A percentile compares a stretch with the other conserved stretches of the same genome.
Conservation (phyloP, 2,888 invertebrate genomes). For the Chrysina gloriosa region DNA sequence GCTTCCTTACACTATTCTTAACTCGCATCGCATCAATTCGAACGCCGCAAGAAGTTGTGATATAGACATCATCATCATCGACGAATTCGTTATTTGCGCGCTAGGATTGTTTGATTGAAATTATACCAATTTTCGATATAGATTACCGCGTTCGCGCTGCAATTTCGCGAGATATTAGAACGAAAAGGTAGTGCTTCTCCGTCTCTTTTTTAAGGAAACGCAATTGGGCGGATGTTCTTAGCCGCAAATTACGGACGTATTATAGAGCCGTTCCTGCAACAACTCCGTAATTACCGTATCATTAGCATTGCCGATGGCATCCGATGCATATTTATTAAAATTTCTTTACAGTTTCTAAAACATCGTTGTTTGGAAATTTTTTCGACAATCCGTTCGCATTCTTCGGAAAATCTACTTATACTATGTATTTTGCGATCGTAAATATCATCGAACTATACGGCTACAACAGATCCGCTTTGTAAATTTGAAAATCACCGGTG, state of each 20-base stretch:
- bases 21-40: too few species aligned
- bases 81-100: background rate
- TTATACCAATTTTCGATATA: slow-evolving; percentile 7
- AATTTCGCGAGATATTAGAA: background rate
- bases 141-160: slow-evolving; percentile 5
- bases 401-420: background rate
- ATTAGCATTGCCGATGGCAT: slow-evolving; percentile 11
- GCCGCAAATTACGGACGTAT: slow-evolving; percentile 8
- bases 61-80: slow-evolving; percentile 5
- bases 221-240: slow-evolving; percentile 12
- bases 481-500: too few species aligned
- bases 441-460: background rate
- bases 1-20: too few species aligned
- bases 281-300: slow-evolving; percentile 5
- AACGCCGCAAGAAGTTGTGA: too few species aligned
- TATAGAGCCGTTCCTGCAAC: background rate
- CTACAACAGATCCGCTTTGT: slow-evolving; percentile 3
- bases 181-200: background rate
- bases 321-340: slow-evolving; percentile 1
- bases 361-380: slow-evolving; percentile 6
- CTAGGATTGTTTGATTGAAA: background rate
- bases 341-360: background rate
- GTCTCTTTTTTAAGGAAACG: background rate
- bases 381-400: background rate
- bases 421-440: slow-evolving; percentile 6